Evolutionary conservation across 1,140 invertebrate species (phyloP), one percentile per base, ranked within the genome.

Genomic region (Hyposmocoma kahamanoa): DNA sequence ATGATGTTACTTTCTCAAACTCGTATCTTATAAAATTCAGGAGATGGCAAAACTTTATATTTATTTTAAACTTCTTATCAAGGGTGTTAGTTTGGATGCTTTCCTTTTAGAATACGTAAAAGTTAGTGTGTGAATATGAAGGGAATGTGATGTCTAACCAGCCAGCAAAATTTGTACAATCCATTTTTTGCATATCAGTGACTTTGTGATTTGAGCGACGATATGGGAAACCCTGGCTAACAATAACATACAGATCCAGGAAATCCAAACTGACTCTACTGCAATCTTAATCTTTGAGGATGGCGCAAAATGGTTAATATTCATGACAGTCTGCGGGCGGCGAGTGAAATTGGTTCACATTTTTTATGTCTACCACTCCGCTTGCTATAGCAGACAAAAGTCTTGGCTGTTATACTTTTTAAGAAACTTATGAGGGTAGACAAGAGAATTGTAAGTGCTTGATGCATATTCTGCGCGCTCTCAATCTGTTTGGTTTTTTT

Each of bases 261-360:
- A 19, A 17, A 22, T 9, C 1, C 4, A 10, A 19, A 54, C 0
- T 53, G 54, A 18, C 53, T n/a, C 32, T 15, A 69, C 66, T 71
- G 38, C 42, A 32, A 9, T 47, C 47, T 53, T 47, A 57, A 51
- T 75, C 69, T 73, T 39, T 68, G 62, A 18, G 22, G 38, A 42
- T 53, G 58, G 67, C 65, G 64, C 68, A 64, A 79, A 79, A 70
- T 71, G 66, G 67, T 82, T 77, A 82, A 82, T 82, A 82, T 82
- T 79, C 75, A 82, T 79, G 75, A 62, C 68, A 74, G 61, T 75
- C 69, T 75, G 72, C 63, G 74, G 67, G 72, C 63, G 64, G 64
- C 59, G 63, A 76, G 68, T 79, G 70, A 63, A 79, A 82, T 82
- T 82, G 75, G 68, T 67, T 72, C 72, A 73, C 73, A 77, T 79